Conservation (phyloP, 1,140 invertebrate species). For the Micrasema minimum region DNA sequence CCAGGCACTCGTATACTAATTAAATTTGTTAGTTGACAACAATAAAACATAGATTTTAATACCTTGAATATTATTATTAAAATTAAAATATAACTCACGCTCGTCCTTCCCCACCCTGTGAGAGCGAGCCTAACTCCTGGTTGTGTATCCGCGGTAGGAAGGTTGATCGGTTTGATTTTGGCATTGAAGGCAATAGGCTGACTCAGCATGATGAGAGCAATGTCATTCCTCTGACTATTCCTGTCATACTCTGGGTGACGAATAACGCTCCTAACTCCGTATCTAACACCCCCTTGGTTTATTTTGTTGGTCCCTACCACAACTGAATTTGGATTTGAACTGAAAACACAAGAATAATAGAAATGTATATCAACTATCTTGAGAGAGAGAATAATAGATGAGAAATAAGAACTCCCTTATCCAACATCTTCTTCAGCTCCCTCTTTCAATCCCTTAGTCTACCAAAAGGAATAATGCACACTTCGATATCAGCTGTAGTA, state of each 20-base stretch:
- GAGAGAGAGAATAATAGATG: too few relatives aligned
- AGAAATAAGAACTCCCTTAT: too few relatives aligned
- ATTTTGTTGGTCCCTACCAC: constrained; percentile 36
- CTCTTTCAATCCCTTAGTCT: too few relatives aligned
- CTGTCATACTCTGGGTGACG: constrained; percentile 68
- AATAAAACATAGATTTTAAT: too few relatives aligned
- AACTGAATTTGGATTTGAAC: constrained; percentile 3
- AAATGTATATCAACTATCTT: too few relatives aligned
- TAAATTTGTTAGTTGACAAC: too few relatives aligned
- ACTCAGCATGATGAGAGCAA: constrained; percentile 71
- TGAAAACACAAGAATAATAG: constrained; percentile 10
- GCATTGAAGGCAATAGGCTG: constrained; percentile 63
- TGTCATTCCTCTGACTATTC: constrained; percentile 69
- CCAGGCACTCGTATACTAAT: too few relatives aligned
- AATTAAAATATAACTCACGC: constrained; percentile 50
- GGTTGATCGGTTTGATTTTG: constrained; percentile 60
- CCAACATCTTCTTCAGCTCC: too few relatives aligned
- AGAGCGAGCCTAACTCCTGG: constrained; percentile 58
- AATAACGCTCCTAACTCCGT: constrained; percentile 8
- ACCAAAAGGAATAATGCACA: too few relatives aligned
- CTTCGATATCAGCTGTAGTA: too few relatives aligned
- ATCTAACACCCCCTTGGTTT: constrained; percentile 5
- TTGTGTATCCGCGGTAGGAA: constrained; percentile 56
- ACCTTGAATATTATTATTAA: too few relatives aligned
- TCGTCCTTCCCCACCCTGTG: constrained; percentile 69